phyloP scores from a whole-genome alignment of 2,797 vertebrate genomes.

The Mycteria americana region DNA sequence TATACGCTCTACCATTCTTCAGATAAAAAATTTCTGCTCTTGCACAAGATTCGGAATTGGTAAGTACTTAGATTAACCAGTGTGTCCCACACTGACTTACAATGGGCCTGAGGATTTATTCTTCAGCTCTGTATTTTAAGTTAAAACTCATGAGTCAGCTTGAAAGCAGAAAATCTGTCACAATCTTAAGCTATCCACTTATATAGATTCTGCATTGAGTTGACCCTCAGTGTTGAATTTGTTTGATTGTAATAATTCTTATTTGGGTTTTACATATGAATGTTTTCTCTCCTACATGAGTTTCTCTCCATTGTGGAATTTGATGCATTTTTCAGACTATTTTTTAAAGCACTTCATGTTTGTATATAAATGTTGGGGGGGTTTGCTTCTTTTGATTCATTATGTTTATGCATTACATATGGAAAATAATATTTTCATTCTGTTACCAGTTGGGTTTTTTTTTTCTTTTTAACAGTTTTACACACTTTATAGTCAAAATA shows the following conservation, averaged over 20 bases:
- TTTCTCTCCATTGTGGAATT: conserved; percentile 3
- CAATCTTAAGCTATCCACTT: not conserved
- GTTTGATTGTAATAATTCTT: not conserved
- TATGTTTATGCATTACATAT: conserved; percentile 8
- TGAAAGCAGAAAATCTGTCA: not conserved
- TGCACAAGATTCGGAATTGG: not conserved
- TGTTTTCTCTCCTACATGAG: not conserved
- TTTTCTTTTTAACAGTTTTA: conserved; percentile 46
- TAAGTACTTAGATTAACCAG: not conserved
- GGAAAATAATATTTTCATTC: conserved; percentile 41
- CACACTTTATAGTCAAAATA: conserved; percentile 71
- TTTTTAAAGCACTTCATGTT: conserved; percentile 49
- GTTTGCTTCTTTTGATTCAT: conserved; percentile 52
- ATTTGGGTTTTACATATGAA: not conserved
- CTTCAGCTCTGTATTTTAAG: not conserved
- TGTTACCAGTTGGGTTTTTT: not conserved
- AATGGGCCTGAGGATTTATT: not conserved
- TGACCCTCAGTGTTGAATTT: conserved; percentile 16
- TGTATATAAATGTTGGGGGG: conserved; percentile 20
- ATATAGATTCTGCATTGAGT: not conserved
- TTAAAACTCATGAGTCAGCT: not conserved
- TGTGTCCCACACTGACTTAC: rapidly evolving
- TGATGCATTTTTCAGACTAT: conserved; percentile 23
- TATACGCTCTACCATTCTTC: not conserved
- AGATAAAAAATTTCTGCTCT: not conserved